Base-by-base conservation (phyloP, 2,888 invertebrate species). In the Caenorhabditis wallacei region DNA sequence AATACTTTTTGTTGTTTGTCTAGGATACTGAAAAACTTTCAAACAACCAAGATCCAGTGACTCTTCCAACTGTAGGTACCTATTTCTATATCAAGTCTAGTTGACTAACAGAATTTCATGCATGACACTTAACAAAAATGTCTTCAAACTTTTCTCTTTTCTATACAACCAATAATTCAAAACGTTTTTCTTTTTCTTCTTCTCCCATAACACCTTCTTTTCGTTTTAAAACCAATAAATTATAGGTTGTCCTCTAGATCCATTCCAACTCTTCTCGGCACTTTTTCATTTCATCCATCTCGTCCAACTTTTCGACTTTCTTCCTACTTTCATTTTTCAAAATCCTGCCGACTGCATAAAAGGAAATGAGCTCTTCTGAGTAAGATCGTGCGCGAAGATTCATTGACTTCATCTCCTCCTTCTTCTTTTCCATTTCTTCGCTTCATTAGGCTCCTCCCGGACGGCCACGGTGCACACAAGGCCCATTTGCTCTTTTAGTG, bases 371-470 rank as follows among this genome's bases (percentile, higher is more conserved):
- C 30, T 26, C 26, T 26, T 2, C 30, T 37, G 57, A 57, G 35
- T 24, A 37, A 57, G 74, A 72, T 72, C 72, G 61, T 63, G 63
- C 54, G 59, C 24, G 51, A 72, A 75, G 75, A 68, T 75, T 75
- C 75, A 68, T 75, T 64, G 56, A 56, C 70, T 24, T 48, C 20
- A 11, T 51, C 22, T 46, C 13, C 22, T 46, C 13, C 63, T 24
- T 5, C 40, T 18, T 35, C 18, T 57, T n/a, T 20, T 37, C 51
- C 18, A 30, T 40, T 40, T 40, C 40, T 56, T 51, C 75, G 76
- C 76, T 76, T 76, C 76, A 76, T 76, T 76, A 76, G 76, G 48
- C 69, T 30, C 61, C 26, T 24, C 68, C 37, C 13, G 66, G 51
- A 51, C 24, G 13, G 40, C 16, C 40, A 51, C 24, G 13, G 40